Conservation (phyloP, 2,888 invertebrate species). For the Parnassius apollo region DNA sequence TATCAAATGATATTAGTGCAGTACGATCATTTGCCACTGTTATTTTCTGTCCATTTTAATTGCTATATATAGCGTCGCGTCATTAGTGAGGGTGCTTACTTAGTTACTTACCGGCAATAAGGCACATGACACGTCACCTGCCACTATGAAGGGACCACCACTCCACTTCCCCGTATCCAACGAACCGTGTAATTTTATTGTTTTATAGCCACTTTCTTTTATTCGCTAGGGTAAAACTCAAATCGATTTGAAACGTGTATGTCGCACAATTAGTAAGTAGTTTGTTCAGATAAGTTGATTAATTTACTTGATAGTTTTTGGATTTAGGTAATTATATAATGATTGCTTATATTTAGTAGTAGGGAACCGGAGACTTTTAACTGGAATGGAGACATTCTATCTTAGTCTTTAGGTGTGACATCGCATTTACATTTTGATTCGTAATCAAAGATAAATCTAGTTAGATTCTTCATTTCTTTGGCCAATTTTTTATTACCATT, state of each 20-base stretch:
- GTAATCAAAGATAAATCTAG: too few relatives aligned
- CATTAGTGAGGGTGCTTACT: slow-evolving; percentile 14
- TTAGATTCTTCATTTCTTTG: too few relatives aligned
- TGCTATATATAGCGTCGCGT: neutral
- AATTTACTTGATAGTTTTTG: neutral
- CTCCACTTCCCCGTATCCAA: slow-evolving; percentile 5
- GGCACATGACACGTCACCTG: slow-evolving; percentile 28
- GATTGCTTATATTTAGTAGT: too few relatives aligned
- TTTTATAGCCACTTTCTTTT: slow-evolving; percentile 20
- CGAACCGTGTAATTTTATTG: slow-evolving; percentile 26
- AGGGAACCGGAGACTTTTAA: too few relatives aligned
- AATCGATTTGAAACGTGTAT: slow-evolving; percentile 5
- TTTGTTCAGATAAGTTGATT: slow-evolving; percentile 3
- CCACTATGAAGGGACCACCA: neutral
- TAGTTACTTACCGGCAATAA: slow-evolving; percentile 7
- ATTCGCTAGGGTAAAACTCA: slow-evolving; percentile 7
- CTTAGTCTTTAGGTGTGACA: too few relatives aligned
- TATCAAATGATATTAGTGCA: neutral
- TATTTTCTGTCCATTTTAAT: neutral
- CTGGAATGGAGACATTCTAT: too few relatives aligned
- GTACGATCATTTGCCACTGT: neutral
- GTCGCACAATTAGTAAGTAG: slow-evolving; percentile 5
- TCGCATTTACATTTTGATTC: too few relatives aligned
- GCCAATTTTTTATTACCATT: too few relatives aligned
- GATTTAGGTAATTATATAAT: too few relatives aligned